Evolutionary conservation across 2,113 vertebrate genomes (phyloP).

Genomic region (Eulemur rufifrons): DNA sequence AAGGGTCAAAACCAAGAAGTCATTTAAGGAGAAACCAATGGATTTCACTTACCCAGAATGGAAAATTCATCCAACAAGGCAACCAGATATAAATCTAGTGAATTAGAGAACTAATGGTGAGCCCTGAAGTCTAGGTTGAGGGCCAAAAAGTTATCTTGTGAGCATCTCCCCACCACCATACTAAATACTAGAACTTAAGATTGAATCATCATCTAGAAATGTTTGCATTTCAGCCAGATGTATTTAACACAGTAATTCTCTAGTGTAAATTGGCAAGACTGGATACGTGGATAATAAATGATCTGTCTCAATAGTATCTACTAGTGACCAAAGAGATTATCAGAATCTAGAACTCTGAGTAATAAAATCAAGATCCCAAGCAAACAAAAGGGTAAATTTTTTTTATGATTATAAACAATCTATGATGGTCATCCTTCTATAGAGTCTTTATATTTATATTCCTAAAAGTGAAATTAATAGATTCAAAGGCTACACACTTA

Average conservation of each 20-base stretch:
- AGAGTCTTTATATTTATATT: background rate
- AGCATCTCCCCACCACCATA: background rate
- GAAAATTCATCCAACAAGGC: no score
- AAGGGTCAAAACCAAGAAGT: background rate
- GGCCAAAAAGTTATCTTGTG: background rate
- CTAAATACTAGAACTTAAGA: background rate
- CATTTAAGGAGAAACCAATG: background rate
- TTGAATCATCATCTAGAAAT: background rate
- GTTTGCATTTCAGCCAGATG: background rate
- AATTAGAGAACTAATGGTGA: background rate
- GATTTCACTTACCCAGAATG: background rate
- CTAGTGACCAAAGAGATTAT: background rate
- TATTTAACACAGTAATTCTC: background rate
- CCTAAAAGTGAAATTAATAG: background rate
- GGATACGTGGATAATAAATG: background rate
- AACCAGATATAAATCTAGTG: background rate
- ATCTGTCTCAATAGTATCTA: background rate
- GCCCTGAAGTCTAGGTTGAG: background rate
- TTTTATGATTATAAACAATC: conserved; percentile 4
- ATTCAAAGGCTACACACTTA: background rate
- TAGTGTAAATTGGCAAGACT: background rate
- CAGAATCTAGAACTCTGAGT: background rate
- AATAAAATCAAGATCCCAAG: background rate
- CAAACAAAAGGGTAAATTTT: background rate
- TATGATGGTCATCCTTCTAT: background rate